Percentiles rank a stretch among this genome's conserved stretches.
phyloP scores from a whole-genome alignment of 2,113 vertebrate species.

The Ascaphus truei region DNA sequence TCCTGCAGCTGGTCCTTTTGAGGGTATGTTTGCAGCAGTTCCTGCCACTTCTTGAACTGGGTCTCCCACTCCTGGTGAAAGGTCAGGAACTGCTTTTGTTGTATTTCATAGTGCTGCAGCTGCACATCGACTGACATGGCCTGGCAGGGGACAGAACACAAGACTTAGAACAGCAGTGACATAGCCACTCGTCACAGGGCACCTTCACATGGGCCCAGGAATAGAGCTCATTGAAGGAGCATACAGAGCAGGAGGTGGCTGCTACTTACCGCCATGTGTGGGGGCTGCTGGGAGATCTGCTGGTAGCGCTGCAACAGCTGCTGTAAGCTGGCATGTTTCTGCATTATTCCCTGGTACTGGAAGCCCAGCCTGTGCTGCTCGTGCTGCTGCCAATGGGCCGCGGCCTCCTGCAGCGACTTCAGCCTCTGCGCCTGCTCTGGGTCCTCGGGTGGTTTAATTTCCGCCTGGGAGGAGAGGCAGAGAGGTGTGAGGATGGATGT shows the following conservation, averaged over 20 bases:
- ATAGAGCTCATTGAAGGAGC: too few relatives aligned
- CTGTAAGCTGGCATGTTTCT: conserved; percentile 89
- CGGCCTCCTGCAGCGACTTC: conserved; percentile 87
- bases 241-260: too few relatives aligned
- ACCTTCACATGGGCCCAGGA: too few relatives aligned
- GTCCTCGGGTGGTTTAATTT: conserved; percentile 64
- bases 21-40: conserved; percentile 88
- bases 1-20: conserved; percentile 95
- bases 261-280: conserved; percentile 78
- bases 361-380: conserved; percentile 87
- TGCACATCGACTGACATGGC: conserved; percentile 87
- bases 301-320: conserved; percentile 90
- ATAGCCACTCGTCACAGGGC: too few relatives aligned
- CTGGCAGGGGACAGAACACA: conserved; percentile 62
- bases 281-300: conserved; percentile 82
- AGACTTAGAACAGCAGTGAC: too few relatives aligned
- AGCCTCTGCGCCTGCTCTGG: conserved; percentile 84
- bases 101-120: conserved; percentile 82
- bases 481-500: neutral
- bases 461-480: conserved; percentile 52
- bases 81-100: conserved; percentile 85
- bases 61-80: conserved; percentile 88
- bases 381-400: conserved; percentile 95
- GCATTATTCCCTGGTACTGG: conserved; percentile 96
- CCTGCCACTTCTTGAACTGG: conserved; percentile 88